Base-by-base conservation (phyloP, 2,113 vertebrate genomes). In the Microcebus jonahi region DNA sequence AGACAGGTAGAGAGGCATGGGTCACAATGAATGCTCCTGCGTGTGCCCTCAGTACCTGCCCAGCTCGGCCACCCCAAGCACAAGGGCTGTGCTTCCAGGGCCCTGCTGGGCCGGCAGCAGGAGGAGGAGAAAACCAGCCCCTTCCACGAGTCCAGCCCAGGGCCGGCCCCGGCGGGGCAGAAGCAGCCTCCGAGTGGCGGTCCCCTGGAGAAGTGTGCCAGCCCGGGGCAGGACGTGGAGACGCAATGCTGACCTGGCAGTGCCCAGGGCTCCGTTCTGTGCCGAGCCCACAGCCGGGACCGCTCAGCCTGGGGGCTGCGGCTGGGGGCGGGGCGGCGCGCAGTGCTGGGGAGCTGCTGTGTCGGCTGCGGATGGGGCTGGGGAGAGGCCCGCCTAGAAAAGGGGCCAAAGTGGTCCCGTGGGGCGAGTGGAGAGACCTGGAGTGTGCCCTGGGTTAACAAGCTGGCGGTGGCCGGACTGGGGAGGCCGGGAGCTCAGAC, bases 111-210 rank as follows among this genome's bases (percentile, higher is more conserved):
- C 55, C 0, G 11, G 50, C 2, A 8, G 20, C 10, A 42, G 27
- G 8, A 36, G 67, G 67, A 70, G 67, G 67, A 9, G 67, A 36
- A 6, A 67, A 31, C 14, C 36, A 55, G 48, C 2, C 2, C 27
- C 48, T 80, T 65, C 75, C n/a, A 3, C n/a, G 27, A 53, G 75
- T 31, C 21, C 36, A 42, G 59, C 25, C 25, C 17, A 39, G 31
- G 1, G 0, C 11, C 2, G 3, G 25, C 12, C 42, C 29, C 2
- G 3, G 0, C 3, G 63, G 59, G 59, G 25, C 59, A 63, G 59
- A 61, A 61, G 59, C 59, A 10, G 59, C 59, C 59, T 61, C 8
- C 3, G 59, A 1, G 8, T 61, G 59, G 59, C 59, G 10, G 23
- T 61, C 21, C 9, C 23, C 21, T 61, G 23, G 21, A 25, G 59